Evolutionary conservation across 2,113 vertebrate species (phyloP).

Genomic region (Cinclus mexicanus): DNA sequence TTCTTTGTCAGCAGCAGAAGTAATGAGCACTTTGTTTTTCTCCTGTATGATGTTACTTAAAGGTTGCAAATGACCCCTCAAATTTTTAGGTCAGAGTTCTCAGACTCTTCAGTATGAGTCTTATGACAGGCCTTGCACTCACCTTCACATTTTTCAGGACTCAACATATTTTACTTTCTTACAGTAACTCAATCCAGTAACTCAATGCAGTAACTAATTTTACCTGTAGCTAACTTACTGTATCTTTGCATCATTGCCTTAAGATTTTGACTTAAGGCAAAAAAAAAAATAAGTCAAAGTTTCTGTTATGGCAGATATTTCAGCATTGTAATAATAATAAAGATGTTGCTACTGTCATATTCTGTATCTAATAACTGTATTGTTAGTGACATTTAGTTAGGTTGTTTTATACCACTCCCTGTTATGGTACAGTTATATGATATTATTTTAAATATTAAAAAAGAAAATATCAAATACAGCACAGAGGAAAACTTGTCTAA

Average conservation of each 20-base stretch:
- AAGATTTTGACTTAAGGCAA: not conserved
- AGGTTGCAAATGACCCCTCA: not conserved
- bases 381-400: not conserved
- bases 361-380: not conserved
- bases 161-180: not conserved
- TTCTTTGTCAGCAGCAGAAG: not conserved
- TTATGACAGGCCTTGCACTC: not conserved
- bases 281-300: not conserved
- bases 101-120: not conserved
- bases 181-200: not conserved
- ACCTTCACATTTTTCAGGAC: not conserved
- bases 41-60: not conserved
- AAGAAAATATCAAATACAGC: not conserved
- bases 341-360: not conserved
- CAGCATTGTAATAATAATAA: not conserved
- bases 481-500: not conserved
- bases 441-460: not conserved
- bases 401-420: not conserved
- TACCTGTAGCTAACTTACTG: not conserved
- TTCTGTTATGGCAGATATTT: not conserved
- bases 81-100: not conserved
- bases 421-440: not conserved
- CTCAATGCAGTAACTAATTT: not conserved
- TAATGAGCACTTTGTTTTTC: not conserved
- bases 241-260: not conserved